These are phyloP conservation scores for Cephalotes varians DNA, from an alignment of 2,888 invertebrate genomes.

Conservation along the genomic window DNA sequence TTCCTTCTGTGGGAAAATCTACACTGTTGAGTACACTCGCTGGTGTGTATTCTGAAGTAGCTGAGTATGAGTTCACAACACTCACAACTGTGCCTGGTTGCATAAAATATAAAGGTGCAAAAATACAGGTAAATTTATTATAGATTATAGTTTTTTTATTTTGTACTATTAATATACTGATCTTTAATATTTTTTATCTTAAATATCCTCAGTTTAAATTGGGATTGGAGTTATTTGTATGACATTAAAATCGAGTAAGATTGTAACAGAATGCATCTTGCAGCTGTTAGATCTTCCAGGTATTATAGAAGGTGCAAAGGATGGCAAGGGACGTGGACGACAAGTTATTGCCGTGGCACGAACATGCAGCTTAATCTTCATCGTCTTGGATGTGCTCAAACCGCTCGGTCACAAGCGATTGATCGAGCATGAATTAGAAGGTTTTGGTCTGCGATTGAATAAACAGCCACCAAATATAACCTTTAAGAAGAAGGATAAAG, in stretches of 20 bases:
- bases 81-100: slow-evolving; percentile 99
- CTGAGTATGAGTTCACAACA: slow-evolving; percentile 99
- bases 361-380: slow-evolving; percentile 99
- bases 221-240: background rate
- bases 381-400: slow-evolving; percentile 98
- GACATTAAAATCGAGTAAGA: slow-evolving; percentile 31
- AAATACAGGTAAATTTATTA: slow-evolving; percentile 92
- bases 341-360: slow-evolving; percentile 99
- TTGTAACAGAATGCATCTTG: slow-evolving; percentile 41
- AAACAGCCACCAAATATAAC: slow-evolving; percentile 99
- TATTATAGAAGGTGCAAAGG: slow-evolving; percentile 99
- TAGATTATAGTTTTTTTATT: background rate
- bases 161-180: no score
- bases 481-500: slow-evolving; percentile 99
- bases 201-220: slow-evolving; percentile 9
- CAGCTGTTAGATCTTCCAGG: slow-evolving; percentile 99
- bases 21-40: slow-evolving; percentile 98
- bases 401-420: slow-evolving; percentile 98
- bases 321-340: slow-evolving; percentile 99
- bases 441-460: slow-evolving; percentile 98
- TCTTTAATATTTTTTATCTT: background rate
- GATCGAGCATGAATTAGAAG: slow-evolving; percentile 99
- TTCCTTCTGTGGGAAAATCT: slow-evolving; percentile 99
- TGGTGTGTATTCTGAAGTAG: slow-evolving; percentile 99
- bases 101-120: slow-evolving; percentile 99